Evolutionary conservation across 2,888 invertebrate species (phyloP), one percentile per base, ranked within the genome.

Genomic region (Caenorhabditis sp.): DNA sequence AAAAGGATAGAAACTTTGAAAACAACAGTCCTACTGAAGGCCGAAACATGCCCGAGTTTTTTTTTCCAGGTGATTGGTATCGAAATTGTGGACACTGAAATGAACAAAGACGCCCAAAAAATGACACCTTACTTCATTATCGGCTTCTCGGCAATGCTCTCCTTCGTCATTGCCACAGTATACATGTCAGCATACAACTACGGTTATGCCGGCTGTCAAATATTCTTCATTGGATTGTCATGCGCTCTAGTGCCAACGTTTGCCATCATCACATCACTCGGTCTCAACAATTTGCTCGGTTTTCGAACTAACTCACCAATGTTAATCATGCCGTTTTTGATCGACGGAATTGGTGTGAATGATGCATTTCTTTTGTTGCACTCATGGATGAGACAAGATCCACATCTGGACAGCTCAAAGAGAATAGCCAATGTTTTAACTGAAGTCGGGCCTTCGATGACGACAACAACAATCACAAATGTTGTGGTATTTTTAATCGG

Each of bases 31-130:
- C n/a, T n/a, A n/a, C n/a, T n/a, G n/a, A n/a, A n/a, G n/a, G n/a
- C n/a, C n/a, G n/a, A n/a, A n/a, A n/a, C n/a, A n/a, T n/a, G n/a
- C n/a, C n/a, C n/a, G n/a, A n/a, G n/a, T n/a, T n/a, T n/a, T n/a
- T n/a, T n/a, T n/a, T n/a, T 81, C n/a, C 72, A 86, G 76, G 84
- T 84, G 8, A 75, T 87, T 57, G 85, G 87, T 1, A 81, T 79
- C 3, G 87, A 87, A 68, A 83, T 87, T n/a, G 86, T 87, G 1
- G 87, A 87, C 71, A 75, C 76, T 21, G 87, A 87, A 65, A 87
- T 87, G 84, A 87, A 87, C 71, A 76, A 82, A 60, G 87, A 85
- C 61, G 83, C 83, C 0, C 82, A 83, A 64, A 66, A 73, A 36
- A 85, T 82, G 78, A 78, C 79, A 19, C 86, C 86, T 0, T 86